A percentile compares a stretch with the other conserved stretches of the same genome.
Conservation (phyloP, 53 echinoderm and acorn worm species). For the Paelopatides confundens region DNA sequence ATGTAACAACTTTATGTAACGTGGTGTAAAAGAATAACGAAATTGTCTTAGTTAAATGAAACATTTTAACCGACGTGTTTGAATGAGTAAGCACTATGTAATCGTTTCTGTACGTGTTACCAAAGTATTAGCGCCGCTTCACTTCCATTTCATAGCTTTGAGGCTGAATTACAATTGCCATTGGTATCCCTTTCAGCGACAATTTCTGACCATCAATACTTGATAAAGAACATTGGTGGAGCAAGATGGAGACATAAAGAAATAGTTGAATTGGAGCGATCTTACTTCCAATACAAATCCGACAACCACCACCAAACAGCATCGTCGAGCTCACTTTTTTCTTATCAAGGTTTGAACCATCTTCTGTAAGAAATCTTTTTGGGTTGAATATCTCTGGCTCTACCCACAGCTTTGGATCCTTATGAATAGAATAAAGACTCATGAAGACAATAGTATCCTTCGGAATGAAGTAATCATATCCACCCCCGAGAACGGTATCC, state of each 20-base stretch:
- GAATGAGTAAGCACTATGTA: no score
- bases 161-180: background rate
- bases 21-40: no score
- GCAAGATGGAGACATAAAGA: constrained; percentile 25
- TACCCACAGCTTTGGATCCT: constrained; percentile 14
- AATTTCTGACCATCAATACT: background rate
- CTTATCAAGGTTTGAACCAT: constrained; percentile 55
- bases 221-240: constrained; percentile 51
- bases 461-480: constrained; percentile 61
- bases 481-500: constrained; percentile 68
- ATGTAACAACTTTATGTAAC: no score
- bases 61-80: no score
- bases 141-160: background rate
- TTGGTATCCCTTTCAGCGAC: background rate
- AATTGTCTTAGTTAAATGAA: no score
- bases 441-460: constrained; percentile 74
- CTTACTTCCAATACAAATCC: constrained; percentile 41
- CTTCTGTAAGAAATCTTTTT: constrained; percentile 67
- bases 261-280: constrained; percentile 32
- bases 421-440: constrained; percentile 39
- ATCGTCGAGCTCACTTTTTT: background rate
- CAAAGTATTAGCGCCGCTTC: background rate
- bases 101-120: no score
- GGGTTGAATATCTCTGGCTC: constrained; percentile 67
- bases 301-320: constrained; percentile 30